Percentiles rank a stretch among this genome's conserved stretches.
Evolutionary conservation across 2,797 vertebrate genomes (phyloP).

Genomic region (Gephyroberyx darwinii): DNA sequence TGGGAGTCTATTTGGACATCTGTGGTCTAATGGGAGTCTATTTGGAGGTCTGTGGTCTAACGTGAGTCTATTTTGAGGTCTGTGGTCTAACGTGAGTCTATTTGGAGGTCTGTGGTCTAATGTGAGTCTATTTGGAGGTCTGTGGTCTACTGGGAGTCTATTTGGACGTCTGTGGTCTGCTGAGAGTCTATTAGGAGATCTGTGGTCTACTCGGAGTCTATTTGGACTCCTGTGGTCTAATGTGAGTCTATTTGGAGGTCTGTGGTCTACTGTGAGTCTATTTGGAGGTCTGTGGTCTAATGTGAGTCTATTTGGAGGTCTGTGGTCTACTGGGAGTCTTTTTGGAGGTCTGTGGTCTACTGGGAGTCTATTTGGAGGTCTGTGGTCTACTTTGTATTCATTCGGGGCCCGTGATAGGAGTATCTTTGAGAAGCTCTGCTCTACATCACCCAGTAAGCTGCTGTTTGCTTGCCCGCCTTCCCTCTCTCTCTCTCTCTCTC

Average conservation of each 20-base stretch:
- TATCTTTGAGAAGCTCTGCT: slow-evolving; percentile 37
- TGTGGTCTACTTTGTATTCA: slow-evolving; percentile 27
- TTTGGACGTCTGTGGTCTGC: no score
- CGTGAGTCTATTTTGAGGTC: no score
- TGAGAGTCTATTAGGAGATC: no score
- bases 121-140: no score
- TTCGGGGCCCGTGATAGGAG: slow-evolving; percentile 50
- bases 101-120: no score
- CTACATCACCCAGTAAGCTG: slow-evolving; percentile 62
- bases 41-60: no score
- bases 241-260: not conserved
- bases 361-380: not conserved
- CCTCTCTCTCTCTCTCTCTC: slow-evolving; percentile 11
- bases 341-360: slow-evolving; percentile 1
- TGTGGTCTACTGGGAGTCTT: not conserved
- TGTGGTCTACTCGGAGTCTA: no score
- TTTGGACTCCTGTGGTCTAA: no score
- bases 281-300: not conserved
- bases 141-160: no score
- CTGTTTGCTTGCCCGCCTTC: slow-evolving; percentile 55
- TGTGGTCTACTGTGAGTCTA: slow-evolving; percentile 1
- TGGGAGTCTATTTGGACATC: no score
- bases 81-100: no score
- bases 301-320: not conserved
- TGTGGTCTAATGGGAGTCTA: no score